These are phyloP conservation scores for Bilobella aurantiaca DNA, from an alignment of 1,140 invertebrate species.

Conservation along the genomic window DNA sequence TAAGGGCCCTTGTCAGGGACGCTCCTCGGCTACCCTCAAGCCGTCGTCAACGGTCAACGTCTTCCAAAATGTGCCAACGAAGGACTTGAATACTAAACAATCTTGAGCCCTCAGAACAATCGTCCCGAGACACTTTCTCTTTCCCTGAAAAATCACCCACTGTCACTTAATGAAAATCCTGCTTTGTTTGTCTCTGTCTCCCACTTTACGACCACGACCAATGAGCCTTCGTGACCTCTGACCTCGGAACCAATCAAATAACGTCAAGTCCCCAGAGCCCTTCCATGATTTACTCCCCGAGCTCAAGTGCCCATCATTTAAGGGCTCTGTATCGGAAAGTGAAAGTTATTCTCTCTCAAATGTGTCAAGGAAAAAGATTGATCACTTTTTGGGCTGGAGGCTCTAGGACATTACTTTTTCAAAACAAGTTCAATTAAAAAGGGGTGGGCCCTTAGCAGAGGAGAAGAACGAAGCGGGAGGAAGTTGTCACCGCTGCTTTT, in stretches of 20 bases:
- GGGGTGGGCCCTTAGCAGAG: background rate
- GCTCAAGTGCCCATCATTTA: no score
- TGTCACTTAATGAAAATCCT: constrained; percentile 6
- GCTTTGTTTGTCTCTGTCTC: background rate
- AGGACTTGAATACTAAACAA: background rate
- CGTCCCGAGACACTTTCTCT: no score
- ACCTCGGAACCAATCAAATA: background rate
- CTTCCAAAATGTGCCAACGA: background rate
- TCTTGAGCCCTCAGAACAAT: no score
- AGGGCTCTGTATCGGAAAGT: background rate
- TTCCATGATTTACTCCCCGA: background rate
- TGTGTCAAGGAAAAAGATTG: background rate
- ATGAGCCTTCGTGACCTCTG: background rate
- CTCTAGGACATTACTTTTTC: background rate
- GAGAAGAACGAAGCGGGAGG: background rate
- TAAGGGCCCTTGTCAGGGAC: background rate
- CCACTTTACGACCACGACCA: background rate
- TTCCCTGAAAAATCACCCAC: background rate
- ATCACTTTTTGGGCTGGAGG: background rate
- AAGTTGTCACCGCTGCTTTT: background rate
- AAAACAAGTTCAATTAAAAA: background rate
- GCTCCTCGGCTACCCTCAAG: background rate
- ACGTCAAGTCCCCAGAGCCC: no score
- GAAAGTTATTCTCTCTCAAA: no score
- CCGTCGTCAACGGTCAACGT: background rate